Evolutionary conservation across 2,113 vertebrate species (phyloP).

Genomic region (Aplodontia rufa): DNA sequence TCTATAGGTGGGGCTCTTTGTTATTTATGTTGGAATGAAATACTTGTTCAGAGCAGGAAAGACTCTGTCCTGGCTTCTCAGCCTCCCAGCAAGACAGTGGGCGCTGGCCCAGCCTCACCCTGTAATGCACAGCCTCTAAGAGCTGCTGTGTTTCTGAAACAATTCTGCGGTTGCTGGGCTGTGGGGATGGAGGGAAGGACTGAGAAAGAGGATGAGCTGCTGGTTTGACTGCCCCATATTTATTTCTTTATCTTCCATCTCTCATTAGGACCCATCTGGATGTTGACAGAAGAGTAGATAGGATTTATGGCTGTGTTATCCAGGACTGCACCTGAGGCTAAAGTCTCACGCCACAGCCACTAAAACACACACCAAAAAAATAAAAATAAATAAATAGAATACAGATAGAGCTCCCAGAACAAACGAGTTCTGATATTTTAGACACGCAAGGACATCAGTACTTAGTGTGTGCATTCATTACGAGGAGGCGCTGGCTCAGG

Average conservation of each 20-base stretch:
- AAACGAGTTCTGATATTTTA: neutral
- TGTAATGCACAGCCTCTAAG: rapidly evolving
- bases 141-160: neutral
- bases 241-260: constrained; percentile 39
- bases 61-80: neutral
- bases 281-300: neutral
- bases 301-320: neutral
- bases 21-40: neutral
- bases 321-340: neutral
- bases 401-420: neutral
- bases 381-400: no score
- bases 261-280: constrained; percentile 42
- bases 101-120: neutral
- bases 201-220: neutral
- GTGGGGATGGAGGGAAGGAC: neutral
- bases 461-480: neutral
- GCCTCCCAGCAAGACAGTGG: neutral
- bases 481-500: neutral
- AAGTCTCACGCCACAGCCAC: neutral
- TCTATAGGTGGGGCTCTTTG: neutral
- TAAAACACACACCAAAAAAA: neutral
- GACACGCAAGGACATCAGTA: neutral
- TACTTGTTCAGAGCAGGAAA: neutral
- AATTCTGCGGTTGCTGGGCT: neutral
- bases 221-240: neutral